Base-by-base conservation (phyloP, 1,140 invertebrate genomes). In the Lycorma delicatula region DNA sequence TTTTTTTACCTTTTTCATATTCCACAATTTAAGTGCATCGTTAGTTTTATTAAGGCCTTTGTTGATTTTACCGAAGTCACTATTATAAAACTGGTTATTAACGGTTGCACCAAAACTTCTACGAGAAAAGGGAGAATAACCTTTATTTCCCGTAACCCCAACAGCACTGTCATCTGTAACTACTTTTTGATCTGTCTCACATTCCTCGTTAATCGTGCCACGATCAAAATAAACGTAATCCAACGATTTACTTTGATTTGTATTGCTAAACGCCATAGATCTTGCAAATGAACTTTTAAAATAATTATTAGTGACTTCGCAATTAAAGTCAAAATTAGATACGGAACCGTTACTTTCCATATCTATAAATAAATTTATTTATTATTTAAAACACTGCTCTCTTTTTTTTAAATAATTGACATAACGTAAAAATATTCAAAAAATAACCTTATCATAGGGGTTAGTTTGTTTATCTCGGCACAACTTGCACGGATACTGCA, bases 201-300 rank as follows among this genome's bases (percentile, higher is more conserved):
- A 26, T 28, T 68, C 64, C 38, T 67, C 69, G 48, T 38, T 54
- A 22, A 64, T 65, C 9, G 59, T 66, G 1, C 53, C 66, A 6
- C 58, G 34, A 36, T 72, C 67, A n/a, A 67, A 51, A 20, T 68
- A 57, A 13, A 68, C 64, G 60, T 68, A 71, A 67, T 75, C 68
- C 48, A 76, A 60, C 3, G 74, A 75, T 56, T 75, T 74, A 11
- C 66, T 67, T 11, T 72, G 68, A 26, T 64, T 67, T 50, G 65
- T 68, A 50, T 63, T 70, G 38, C 62, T 68, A 53, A 77, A 67
- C 1, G 61, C 63, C 64, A 66, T 64, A 0, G 73, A 72, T 18
- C 74, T 67, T 7, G 75, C 75, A 54, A 74, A 77, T 12, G 69
- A 71, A 56, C 74, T 76, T 62, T 77, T 76, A 56, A 76, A 77